Conservation (phyloP, 2,113 vertebrate genomes). For the Amia ocellicauda region DNA sequence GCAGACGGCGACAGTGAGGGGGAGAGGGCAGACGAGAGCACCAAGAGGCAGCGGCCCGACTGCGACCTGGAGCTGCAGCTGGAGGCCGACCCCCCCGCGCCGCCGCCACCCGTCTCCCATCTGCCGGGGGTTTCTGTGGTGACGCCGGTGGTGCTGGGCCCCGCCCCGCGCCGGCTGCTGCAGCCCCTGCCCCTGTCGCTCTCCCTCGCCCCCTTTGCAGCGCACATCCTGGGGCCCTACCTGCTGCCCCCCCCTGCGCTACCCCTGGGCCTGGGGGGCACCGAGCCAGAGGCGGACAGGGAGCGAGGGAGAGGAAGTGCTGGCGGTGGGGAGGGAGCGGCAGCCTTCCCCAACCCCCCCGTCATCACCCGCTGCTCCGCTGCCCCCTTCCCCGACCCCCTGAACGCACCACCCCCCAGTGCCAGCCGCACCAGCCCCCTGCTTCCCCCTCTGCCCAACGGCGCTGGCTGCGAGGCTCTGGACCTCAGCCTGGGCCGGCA, state of each 20-base stretch:
- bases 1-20: conserved; percentile 46
- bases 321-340: conserved; percentile 8
- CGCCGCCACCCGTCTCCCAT: conserved; percentile 26
- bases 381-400: conserved; percentile 42
- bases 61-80: conserved; percentile 63
- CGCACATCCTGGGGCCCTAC: conserved; percentile 64
- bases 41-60: conserved; percentile 60
- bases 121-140: conserved; percentile 33
- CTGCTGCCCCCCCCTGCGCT: conserved; percentile 55
- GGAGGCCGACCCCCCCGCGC: conserved; percentile 63
- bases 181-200: conserved; percentile 59
- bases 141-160: conserved; percentile 37
- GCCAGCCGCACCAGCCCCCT: conserved; percentile 32
- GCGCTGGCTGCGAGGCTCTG: conserved; percentile 62
- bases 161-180: conserved; percentile 33
- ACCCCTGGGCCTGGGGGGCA: too few relatives aligned
- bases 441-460: conserved; percentile 55
- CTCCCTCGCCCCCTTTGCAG: conserved; percentile 59
- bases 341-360: conserved; percentile 51
- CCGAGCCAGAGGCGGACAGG: conserved; percentile 45
- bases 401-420: conserved; percentile 47
- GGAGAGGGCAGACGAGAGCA: neutral
- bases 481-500: conserved; percentile 70
- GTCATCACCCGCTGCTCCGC: conserved; percentile 41
- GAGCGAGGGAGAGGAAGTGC: conserved; percentile 35